phyloP scores from a whole-genome alignment of 2,113 vertebrate genomes.

The Phalacrocorax aristotelis region DNA sequence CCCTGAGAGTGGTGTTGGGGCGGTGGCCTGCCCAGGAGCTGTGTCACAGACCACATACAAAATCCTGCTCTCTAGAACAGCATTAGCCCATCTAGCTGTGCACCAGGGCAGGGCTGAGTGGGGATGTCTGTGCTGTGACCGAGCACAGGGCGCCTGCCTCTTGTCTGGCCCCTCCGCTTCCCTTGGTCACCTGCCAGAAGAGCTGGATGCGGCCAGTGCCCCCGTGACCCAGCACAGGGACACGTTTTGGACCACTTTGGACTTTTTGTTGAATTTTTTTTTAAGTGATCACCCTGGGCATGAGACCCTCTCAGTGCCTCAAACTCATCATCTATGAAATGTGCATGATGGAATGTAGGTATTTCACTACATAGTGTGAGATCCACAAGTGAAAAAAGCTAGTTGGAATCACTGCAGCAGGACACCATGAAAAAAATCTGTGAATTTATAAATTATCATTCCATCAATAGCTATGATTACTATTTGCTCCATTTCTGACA shows the following conservation, averaged over 20 bases:
- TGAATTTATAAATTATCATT: neutral
- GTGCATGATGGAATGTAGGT: neutral
- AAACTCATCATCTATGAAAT: neutral
- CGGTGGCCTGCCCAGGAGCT: neutral
- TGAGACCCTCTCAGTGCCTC: neutral
- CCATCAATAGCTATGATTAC: neutral
- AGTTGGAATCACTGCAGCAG: neutral
- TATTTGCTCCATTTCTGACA: neutral
- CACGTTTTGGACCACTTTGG: accelerated
- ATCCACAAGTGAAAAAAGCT: neutral
- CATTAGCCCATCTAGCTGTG: neutral
- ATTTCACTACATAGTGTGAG: neutral
- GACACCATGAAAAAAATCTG: neutral
- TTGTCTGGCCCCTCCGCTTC: neutral
- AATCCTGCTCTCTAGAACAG: neutral
- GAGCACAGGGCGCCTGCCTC: neutral
- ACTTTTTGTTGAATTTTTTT: neutral
- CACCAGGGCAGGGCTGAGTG: neutral
- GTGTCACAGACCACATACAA: neutral
- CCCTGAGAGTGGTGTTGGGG: accelerated
- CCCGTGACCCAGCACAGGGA: neutral
- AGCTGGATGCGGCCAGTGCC: neutral
- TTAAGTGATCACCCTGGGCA: neutral
- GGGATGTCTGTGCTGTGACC: accelerated
- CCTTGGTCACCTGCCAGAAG: neutral